These are phyloP conservation scores for Acrocephalus arundinaceus DNA, from an alignment of 2,113 vertebrate genomes.

Conservation along the genomic window DNA sequence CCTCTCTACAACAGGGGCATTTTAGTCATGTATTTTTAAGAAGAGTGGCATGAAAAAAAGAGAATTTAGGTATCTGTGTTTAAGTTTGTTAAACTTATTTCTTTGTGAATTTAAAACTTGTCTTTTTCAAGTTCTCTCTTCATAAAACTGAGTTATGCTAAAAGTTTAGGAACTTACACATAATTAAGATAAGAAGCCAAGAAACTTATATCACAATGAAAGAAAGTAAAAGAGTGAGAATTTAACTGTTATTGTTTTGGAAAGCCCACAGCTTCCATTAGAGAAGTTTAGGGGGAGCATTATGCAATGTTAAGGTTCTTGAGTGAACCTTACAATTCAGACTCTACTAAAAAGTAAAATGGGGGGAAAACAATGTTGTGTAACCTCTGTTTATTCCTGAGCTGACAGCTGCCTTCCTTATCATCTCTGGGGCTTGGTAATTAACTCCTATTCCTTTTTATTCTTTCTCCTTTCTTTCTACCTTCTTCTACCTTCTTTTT, in stretches of 20 bases:
- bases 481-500: fast-evolving
- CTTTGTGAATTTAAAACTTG: not conserved
- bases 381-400: not conserved
- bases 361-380: fast-evolving
- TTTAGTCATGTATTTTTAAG: not conserved
- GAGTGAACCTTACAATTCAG: not conserved
- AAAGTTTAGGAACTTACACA: not conserved
- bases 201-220: not conserved
- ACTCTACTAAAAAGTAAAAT: not conserved
- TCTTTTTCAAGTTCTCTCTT: not conserved
- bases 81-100: not conserved
- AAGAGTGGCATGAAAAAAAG: not conserved
- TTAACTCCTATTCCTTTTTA: not conserved
- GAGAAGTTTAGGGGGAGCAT: fast-evolving
- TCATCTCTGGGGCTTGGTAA: not conserved
- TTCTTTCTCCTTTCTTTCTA: too few species aligned
- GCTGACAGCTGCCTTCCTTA: not conserved
- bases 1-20: not conserved
- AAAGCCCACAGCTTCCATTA: not conserved
- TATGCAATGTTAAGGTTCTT: not conserved
- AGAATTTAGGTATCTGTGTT: not conserved
- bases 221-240: not conserved
- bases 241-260: not conserved
- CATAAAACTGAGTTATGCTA: not conserved
- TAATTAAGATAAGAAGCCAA: not conserved